A percentile compares a stretch with the other conserved stretches of the same genome.
Evolutionary conservation across 1,140 invertebrate genomes (phyloP).

Genomic region (Musca vetustissima): DNA sequence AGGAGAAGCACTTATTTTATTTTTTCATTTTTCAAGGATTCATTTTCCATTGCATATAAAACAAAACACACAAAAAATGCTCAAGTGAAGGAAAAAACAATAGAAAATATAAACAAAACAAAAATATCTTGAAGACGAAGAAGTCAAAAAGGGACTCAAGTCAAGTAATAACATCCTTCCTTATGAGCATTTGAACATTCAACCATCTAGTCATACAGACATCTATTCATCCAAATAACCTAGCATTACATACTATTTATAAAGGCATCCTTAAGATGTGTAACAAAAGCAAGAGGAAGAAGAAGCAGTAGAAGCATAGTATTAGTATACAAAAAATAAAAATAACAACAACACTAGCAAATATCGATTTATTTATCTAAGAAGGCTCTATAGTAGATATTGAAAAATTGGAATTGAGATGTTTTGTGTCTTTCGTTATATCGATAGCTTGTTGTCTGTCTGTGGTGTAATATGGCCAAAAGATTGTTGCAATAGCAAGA

Average conservation of each 20-base stretch:
- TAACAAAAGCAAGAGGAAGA: no score
- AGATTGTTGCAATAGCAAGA: background rate
- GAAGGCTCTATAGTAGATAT: constrained; percentile 18
- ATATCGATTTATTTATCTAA: constrained; percentile 24
- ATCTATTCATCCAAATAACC: no score
- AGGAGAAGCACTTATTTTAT: no score
- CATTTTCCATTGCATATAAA: background rate
- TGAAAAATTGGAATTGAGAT: constrained; percentile 14
- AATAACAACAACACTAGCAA: constrained; percentile 1
- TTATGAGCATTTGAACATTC: background rate
- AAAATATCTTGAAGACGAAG: background rate
- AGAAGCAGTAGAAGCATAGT: background rate
- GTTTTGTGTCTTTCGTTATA: background rate
- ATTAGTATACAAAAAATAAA: background rate
- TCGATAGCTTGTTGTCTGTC: background rate
- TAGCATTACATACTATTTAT: no score
- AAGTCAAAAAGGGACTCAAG: background rate
- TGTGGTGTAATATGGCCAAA: background rate
- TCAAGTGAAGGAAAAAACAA: no score
- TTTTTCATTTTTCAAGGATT: constrained; percentile 1
- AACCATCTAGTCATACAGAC: background rate
- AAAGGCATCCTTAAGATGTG: background rate
- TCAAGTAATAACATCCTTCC: background rate
- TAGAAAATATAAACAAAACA: background rate
- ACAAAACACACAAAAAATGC: no score